Evolutionary conservation across 1,140 invertebrate species (phyloP).

Genomic region (Ceratitis capitata): DNA sequence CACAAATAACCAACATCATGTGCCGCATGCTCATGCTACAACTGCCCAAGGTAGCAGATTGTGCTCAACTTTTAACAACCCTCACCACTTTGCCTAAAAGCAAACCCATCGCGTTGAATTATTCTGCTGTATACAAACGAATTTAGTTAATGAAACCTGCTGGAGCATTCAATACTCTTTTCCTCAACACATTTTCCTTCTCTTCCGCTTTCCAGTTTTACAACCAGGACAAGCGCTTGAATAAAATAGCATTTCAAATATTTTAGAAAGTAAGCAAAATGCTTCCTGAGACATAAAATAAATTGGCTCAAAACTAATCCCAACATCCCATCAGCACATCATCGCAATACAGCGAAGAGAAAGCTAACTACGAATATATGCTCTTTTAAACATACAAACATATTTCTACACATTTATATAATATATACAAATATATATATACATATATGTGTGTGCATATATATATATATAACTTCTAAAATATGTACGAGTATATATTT

Average conservation of each 20-base stretch:
- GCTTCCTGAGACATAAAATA: constrained; percentile 63
- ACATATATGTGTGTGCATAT: neutral
- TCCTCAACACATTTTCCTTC: neutral
- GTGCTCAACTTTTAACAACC: neutral
- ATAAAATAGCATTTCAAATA: constrained; percentile 46
- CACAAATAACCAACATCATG: neutral
- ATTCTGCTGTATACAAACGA: neutral
- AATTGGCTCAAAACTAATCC: constrained; percentile 63
- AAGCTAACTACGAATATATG: too few relatives aligned
- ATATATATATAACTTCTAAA: neutral
- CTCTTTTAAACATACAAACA: too few relatives aligned
- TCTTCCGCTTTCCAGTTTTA: neutral
- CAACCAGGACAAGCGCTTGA: neutral
- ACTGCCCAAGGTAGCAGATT: neutral
- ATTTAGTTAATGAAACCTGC: neutral
- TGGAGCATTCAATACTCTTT: neutral
- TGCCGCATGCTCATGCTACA: neutral
- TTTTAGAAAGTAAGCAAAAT: constrained; percentile 64
- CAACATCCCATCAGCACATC: constrained; percentile 37
- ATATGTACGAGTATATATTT: too few relatives aligned
- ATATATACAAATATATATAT: neutral
- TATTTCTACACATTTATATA: too few relatives aligned
- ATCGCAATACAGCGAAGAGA: neutral
- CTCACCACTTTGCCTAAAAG: neutral
- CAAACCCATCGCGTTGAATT: neutral